A percentile compares a stretch with the other conserved stretches of the same genome.
Evolutionary conservation across 2,888 invertebrate species (phyloP).

Genomic region (Phrixothrix hirtus): DNA sequence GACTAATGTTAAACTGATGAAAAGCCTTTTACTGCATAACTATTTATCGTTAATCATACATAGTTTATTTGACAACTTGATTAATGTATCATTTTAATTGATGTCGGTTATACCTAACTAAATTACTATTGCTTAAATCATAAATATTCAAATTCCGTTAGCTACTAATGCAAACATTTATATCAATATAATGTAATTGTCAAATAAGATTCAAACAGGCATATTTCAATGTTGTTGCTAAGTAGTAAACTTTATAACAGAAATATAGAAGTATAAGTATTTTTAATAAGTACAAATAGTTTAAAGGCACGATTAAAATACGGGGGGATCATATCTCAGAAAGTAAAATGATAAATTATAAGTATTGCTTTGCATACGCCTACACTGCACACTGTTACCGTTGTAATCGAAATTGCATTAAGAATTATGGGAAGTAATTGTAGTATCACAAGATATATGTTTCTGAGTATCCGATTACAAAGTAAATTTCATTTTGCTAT

Average conservation of each 20-base stretch:
- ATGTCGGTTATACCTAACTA: too few species aligned
- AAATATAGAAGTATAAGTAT: neutral
- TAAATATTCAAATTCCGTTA: too few species aligned
- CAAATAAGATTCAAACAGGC: too few species aligned
- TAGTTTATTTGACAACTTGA: constrained; percentile 18
- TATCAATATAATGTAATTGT: neutral
- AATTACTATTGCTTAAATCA: too few species aligned
- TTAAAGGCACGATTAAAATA: neutral
- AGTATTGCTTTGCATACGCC: constrained; percentile 10
- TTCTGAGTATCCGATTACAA: too few species aligned
- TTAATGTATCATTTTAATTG: constrained; percentile 13
- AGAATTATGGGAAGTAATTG: constrained; percentile 11
- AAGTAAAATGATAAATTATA: constrained; percentile 1
- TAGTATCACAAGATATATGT: too few species aligned
- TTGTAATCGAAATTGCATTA: constrained; percentile 14
- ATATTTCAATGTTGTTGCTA: too few species aligned
- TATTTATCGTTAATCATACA: too few species aligned
- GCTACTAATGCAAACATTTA: neutral
- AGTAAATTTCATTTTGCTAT: too few species aligned
- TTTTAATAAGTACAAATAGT: neutral
- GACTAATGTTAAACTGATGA: too few species aligned
- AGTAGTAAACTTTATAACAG: neutral
- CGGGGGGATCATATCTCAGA: neutral
- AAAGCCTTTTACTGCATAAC: too few species aligned
- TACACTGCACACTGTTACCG: constrained; percentile 10